Percentiles rank a stretch among this genome's conserved stretches.
Conservation (phyloP, 2,888 invertebrate species). For the Bombyx huttoni region DNA sequence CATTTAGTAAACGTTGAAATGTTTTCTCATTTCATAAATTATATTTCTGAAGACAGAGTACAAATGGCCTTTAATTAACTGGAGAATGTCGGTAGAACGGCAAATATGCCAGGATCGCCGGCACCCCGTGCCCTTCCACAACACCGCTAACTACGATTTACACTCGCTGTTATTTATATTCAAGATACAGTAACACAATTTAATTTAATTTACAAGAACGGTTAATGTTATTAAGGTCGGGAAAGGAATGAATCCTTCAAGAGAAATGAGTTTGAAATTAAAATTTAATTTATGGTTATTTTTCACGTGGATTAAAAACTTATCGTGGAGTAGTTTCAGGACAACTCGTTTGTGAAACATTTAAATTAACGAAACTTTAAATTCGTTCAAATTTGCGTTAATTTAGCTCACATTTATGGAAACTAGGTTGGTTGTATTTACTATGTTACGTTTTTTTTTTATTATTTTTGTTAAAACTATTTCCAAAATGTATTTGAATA, state of each 20-base stretch:
- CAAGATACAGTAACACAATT: conserved; percentile 36
- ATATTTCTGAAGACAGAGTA: conserved; percentile 61
- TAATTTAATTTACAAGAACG: conserved; percentile 31
- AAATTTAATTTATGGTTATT: neutral
- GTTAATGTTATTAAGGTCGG: conserved; percentile 16
- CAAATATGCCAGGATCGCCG: conserved; percentile 53
- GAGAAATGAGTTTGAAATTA: neutral
- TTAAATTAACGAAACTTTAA: no score
- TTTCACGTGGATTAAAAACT: neutral
- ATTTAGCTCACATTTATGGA: no score
- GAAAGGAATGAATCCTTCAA: neutral
- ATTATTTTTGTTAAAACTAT: no score
- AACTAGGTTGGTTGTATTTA: no score
- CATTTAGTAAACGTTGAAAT: conserved; percentile 36
- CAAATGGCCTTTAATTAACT: conserved; percentile 69
- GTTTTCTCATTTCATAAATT: conserved; percentile 56
- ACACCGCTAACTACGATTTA: conserved; percentile 50
- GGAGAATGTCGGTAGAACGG: conserved; percentile 59
- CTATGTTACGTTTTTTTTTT: no score
- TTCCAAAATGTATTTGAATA: no score
- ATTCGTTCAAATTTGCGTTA: no score
- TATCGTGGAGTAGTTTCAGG: no score
- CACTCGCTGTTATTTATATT: conserved; percentile 50
- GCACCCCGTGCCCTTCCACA: conserved; percentile 19
- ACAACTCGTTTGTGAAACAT: no score